phyloP scores from a whole-genome alignment of 2,888 invertebrate genomes.

The Barypeithes pellucidus region DNA sequence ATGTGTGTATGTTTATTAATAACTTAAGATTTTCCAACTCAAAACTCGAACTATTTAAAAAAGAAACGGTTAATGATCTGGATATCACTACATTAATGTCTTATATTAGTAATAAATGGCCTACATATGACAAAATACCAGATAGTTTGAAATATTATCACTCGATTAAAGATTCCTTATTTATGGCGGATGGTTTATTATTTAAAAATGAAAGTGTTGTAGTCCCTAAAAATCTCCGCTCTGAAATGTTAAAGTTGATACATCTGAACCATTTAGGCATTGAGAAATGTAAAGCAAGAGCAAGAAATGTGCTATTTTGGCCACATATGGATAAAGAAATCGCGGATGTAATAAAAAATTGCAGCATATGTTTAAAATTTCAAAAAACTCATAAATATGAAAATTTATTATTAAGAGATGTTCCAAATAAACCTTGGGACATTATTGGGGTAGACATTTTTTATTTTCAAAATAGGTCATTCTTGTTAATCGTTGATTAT shows the following conservation, averaged over 20 bases:
- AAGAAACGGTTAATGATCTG: conserved; percentile 48
- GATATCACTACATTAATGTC: conserved; percentile 55
- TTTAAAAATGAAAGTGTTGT: conserved; percentile 52
- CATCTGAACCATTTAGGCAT: conserved; percentile 54
- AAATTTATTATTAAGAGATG: conserved; percentile 21
- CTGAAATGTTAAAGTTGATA: conserved; percentile 47
- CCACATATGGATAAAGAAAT: conserved; percentile 54
- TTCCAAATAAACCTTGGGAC: conserved; percentile 34
- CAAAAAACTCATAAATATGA: conserved; percentile 33
- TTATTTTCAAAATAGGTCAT: conserved; percentile 24
- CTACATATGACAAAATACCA: conserved; percentile 49
- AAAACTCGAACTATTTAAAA: conserved; percentile 42
- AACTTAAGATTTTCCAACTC: conserved; percentile 18
- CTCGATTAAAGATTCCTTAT: conserved; percentile 44
- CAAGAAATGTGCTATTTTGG: conserved; percentile 58
- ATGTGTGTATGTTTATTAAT: neutral
- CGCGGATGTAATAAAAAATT: conserved; percentile 7
- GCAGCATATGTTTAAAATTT: conserved; percentile 55
- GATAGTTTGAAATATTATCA: conserved; percentile 44
- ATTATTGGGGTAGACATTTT: conserved; percentile 39
- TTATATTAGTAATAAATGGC: conserved; percentile 58
- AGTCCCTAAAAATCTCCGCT: conserved; percentile 44
- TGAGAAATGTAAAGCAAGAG: conserved; percentile 55
- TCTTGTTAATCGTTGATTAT: conserved; percentile 37
- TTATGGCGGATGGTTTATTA: conserved; percentile 48